phyloP scores from a whole-genome alignment of 2,113 vertebrate genomes.

The Theropithecus gelada region DNA sequence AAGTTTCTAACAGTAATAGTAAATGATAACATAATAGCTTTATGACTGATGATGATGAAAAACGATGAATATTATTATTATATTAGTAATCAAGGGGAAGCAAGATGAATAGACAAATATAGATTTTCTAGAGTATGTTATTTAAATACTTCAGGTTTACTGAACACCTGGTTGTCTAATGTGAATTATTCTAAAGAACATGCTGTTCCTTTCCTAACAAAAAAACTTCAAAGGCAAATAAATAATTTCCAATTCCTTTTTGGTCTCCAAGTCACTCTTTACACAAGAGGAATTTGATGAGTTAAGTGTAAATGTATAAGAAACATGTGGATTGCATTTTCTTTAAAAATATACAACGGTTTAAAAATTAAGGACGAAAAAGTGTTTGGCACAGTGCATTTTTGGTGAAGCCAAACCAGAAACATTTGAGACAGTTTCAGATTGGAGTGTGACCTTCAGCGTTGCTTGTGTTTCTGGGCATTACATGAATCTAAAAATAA shows the following conservation, averaged over 20 bases:
- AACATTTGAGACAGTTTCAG: constrained; percentile 52
- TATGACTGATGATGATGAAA: neutral
- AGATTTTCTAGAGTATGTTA: neutral
- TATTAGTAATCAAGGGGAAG: neutral
- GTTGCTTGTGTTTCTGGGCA: constrained; percentile 16
- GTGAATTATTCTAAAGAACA: neutral
- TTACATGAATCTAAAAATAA: constrained; percentile 55
- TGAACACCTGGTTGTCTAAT: neutral
- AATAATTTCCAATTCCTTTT: constrained; percentile 58
- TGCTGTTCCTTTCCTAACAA: constrained; percentile 14
- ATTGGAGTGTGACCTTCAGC: constrained; percentile 34
- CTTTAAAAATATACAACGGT: constrained; percentile 71
- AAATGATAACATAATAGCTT: neutral
- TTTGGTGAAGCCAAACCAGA: constrained; percentile 70
- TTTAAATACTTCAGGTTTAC: neutral
- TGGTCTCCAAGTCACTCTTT: constrained; percentile 57
- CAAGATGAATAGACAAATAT: neutral
- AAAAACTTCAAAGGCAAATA: constrained; percentile 56
- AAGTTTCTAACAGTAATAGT: neutral
- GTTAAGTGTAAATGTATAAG: constrained; percentile 74
- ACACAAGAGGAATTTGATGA: constrained; percentile 75
- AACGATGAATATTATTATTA: neutral
- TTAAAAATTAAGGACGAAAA: constrained; percentile 74
- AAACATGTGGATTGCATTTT: constrained; percentile 69
- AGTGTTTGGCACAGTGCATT: constrained; percentile 62